Evolutionary conservation across 2,888 invertebrate genomes (phyloP).

Genomic region (Platycheirus albimanus): DNA sequence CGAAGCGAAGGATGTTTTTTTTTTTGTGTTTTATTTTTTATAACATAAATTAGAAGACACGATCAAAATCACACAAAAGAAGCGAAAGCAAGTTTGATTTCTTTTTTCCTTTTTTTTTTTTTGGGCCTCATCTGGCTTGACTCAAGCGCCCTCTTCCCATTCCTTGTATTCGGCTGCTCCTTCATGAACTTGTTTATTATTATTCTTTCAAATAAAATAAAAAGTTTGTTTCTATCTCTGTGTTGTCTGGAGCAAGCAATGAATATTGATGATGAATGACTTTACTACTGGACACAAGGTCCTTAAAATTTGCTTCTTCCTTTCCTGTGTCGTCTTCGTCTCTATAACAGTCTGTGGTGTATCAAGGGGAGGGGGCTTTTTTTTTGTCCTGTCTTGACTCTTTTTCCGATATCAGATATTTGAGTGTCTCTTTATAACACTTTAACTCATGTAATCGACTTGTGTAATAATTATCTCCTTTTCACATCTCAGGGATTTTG

Average conservation of each 20-base stretch:
- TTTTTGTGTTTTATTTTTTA: slow-evolving; percentile 39
- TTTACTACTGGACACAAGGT: slow-evolving; percentile 63
- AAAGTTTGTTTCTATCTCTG: slow-evolving; percentile 53
- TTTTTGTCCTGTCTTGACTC: slow-evolving; percentile 1
- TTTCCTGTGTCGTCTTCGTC: slow-evolving; percentile 3
- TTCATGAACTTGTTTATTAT: slow-evolving; percentile 55
- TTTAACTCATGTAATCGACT: slow-evolving; percentile 69
- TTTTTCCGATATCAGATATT: slow-evolving; percentile 57
- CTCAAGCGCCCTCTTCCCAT: not conserved
- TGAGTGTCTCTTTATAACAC: slow-evolving; percentile 56
- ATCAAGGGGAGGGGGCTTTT: too few species aligned
- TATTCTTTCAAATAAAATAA: slow-evolving; percentile 41
- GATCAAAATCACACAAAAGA: slow-evolving; percentile 74
- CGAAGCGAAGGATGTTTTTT: slow-evolving; percentile 33
- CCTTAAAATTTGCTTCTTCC: slow-evolving; percentile 43
- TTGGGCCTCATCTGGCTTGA: slow-evolving; percentile 13
- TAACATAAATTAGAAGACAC: slow-evolving; percentile 73
- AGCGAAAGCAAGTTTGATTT: slow-evolving; percentile 50
- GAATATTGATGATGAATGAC: slow-evolving; percentile 73
- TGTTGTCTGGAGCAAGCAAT: slow-evolving; percentile 68
- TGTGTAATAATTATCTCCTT: slow-evolving; percentile 71
- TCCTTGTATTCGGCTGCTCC: too few species aligned
- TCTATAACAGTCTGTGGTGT: slow-evolving; percentile 10
- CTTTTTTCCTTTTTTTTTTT: not conserved
- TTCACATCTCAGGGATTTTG: slow-evolving; percentile 61